phyloP scores from a whole-genome alignment of 2,888 invertebrate species.

The Chrysolina haemoptera region DNA sequence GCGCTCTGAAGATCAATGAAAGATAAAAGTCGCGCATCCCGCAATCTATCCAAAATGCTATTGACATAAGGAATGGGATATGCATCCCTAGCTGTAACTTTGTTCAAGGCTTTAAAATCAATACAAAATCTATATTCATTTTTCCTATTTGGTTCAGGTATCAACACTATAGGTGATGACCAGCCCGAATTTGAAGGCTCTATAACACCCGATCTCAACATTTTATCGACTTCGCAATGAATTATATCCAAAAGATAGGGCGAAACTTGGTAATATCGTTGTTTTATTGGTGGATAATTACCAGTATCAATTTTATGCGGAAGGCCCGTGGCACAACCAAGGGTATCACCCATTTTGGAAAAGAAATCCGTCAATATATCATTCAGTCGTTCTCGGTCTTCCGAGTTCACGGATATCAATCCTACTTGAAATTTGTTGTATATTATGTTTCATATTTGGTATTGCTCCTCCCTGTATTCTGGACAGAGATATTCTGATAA shows the following conservation, averaged over 20 bases:
- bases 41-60: constrained; percentile 15
- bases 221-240: constrained; percentile 45
- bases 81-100: constrained; percentile 36
- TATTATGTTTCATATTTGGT: too few relatives aligned
- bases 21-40: constrained; percentile 17
- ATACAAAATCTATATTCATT: constrained; percentile 49
- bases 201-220: constrained; percentile 37
- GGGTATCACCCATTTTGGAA: constrained; percentile 20
- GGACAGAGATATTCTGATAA: too few relatives aligned
- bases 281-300: constrained; percentile 38
- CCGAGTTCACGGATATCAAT: background rate
- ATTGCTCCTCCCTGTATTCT: too few relatives aligned
- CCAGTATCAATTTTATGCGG: constrained; percentile 39
- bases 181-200: too few relatives aligned
- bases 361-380: background rate
- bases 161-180: constrained; percentile 43
- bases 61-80: constrained; percentile 20
- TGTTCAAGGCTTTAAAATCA: constrained; percentile 49
- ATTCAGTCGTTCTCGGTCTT: background rate
- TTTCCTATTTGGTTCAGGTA: constrained; percentile 57
- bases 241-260: constrained; percentile 33
- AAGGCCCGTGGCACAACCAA: constrained; percentile 37
- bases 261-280: constrained; percentile 42
- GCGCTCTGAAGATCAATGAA: background rate
- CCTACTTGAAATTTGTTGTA: background rate